Conservation (phyloP, 2,888 invertebrate species). For the Anthophora plumipes region DNA sequence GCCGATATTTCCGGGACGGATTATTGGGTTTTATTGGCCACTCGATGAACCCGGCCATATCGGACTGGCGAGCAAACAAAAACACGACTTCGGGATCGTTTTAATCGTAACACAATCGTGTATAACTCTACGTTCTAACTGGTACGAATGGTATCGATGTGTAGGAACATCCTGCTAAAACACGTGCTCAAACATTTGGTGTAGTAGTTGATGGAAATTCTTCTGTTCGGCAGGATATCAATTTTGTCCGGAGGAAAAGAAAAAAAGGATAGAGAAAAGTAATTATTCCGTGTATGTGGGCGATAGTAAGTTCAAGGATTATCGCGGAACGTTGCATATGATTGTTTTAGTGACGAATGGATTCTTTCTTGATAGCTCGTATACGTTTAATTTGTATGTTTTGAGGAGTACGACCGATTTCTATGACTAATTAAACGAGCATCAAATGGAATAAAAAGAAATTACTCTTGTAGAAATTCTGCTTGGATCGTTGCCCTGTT, state of each 20-base stretch:
- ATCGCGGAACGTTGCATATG: slow-evolving; percentile 10
- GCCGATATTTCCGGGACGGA: slow-evolving; percentile 44
- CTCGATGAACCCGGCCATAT: slow-evolving; percentile 28
- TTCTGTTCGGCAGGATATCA: slow-evolving; percentile 22
- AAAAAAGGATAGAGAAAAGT: too few species aligned
- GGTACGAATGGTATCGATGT: neutral
- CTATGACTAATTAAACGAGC: neutral
- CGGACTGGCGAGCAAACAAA: slow-evolving; percentile 31
- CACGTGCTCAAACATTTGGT: neutral
- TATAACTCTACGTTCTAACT: neutral
- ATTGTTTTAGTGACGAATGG: neutral
- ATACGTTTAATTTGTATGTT: neutral
- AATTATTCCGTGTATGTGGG: slow-evolving; percentile 29
- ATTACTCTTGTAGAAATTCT: too few species aligned
- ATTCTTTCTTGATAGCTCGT: slow-evolving; percentile 1
- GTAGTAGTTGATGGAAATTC: slow-evolving; percentile 18
- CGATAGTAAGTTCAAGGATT: slow-evolving; percentile 28
- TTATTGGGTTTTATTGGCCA: slow-evolving; percentile 40
- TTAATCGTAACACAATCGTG: slow-evolving; percentile 30
- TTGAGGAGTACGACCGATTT: neutral
- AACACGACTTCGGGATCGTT: slow-evolving; percentile 22
- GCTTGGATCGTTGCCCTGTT: too few species aligned
- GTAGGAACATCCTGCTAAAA: neutral
- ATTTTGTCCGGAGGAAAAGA: neutral
- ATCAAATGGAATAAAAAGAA: neutral